phyloP scores from a whole-genome alignment of 2,113 vertebrate species.

The Pterophyllum scalare region DNA sequence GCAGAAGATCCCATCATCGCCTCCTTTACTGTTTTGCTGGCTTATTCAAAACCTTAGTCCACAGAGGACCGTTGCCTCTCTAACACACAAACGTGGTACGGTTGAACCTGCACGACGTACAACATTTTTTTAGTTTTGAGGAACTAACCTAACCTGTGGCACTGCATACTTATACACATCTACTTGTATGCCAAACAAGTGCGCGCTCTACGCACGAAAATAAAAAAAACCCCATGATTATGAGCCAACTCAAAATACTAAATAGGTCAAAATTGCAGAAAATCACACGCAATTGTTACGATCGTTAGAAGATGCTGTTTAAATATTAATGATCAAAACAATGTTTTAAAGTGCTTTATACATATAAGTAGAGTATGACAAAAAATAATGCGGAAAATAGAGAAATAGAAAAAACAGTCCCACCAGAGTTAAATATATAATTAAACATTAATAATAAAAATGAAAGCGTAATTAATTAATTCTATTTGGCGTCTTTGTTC shows the following conservation, averaged over 20 bases:
- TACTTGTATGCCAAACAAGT: neutral
- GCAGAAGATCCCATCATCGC: neutral
- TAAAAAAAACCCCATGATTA: neutral
- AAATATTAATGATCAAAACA: neutral
- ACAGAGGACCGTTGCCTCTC: conserved; percentile 19
- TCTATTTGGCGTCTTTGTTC: neutral
- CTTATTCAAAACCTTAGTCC: neutral
- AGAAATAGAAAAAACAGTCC: neutral
- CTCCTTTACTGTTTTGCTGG: neutral
- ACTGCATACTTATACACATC: conserved; percentile 27
- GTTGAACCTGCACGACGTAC: conserved; percentile 8
- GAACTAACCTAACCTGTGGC: conserved; percentile 11
- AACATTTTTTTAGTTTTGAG: neutral
- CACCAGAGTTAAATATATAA: neutral
- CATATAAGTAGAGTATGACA: neutral
- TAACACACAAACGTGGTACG: neutral
- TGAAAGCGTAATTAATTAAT: neutral
- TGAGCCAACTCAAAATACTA: neutral
- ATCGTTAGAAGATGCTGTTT: neutral
- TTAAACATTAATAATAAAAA: neutral
- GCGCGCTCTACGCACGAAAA: neutral
- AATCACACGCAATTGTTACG: neutral
- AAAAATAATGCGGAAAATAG: neutral
- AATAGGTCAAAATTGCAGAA: neutral
- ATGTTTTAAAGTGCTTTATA: neutral